Conservation (phyloP, 2,888 invertebrate species). For the Linyphia triangularis region DNA sequence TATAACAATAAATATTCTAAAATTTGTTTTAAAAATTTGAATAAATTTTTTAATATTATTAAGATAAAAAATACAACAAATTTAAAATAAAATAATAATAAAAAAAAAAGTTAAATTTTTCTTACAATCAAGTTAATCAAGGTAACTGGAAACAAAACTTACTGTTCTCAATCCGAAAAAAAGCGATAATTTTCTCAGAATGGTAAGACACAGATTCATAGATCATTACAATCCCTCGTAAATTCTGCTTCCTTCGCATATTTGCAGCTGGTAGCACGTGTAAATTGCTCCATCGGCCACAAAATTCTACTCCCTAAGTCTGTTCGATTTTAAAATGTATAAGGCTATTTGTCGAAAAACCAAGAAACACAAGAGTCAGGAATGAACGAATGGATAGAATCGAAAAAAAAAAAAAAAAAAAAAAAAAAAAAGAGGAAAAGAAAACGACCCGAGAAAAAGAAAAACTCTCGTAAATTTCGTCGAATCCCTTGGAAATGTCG, state of each 20-base stretch:
- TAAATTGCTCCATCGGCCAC: constrained; percentile 59
- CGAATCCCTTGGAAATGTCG: constrained; percentile 39
- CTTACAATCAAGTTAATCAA: too few relatives aligned
- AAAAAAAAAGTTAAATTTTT: too few relatives aligned
- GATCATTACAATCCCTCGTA: constrained; percentile 56
- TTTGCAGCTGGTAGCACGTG: constrained; percentile 49
- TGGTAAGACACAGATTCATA: constrained; percentile 43
- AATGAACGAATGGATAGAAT: not conserved
- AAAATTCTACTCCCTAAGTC: constrained; percentile 31
- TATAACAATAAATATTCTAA: too few relatives aligned
- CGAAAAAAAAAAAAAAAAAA: constrained; percentile 5
- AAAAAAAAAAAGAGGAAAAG: not conserved
- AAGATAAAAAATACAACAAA: too few relatives aligned
- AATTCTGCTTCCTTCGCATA: constrained; percentile 47
- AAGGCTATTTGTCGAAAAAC: constrained; percentile 45
- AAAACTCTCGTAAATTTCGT: constrained; percentile 54
- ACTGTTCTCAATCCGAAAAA: not conserved
- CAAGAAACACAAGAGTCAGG: not conserved
- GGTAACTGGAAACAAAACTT: not conserved
- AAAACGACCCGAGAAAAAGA: not conserved
- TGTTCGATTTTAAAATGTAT: constrained; percentile 60
- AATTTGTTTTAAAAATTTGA: too few relatives aligned
- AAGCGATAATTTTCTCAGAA: constrained; percentile 20
- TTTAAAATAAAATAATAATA: too few relatives aligned
- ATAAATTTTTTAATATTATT: too few relatives aligned